Percentiles rank a stretch among this genome's conserved stretches.
These are phyloP conservation scores for Pachypanchax playfairii DNA, from an alignment of 2,113 vertebrate species.

Conservation along the genomic window DNA sequence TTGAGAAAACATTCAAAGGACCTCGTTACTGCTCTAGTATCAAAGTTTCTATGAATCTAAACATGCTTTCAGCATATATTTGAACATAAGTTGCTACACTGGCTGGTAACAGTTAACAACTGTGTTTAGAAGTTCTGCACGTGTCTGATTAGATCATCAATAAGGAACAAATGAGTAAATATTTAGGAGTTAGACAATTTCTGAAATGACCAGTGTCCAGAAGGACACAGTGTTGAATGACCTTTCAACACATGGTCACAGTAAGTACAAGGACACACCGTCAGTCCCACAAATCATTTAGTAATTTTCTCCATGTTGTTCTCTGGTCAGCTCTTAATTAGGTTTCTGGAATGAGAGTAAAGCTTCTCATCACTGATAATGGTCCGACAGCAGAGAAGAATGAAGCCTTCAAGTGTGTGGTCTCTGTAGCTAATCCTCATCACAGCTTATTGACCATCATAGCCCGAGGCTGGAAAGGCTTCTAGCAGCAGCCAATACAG, in stretches of 20 bases:
- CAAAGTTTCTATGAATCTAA: too few species aligned
- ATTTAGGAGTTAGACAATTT: not conserved
- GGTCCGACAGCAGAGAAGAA: constrained; percentile 41
- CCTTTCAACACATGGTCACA: not conserved
- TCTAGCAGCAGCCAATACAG: constrained; percentile 50
- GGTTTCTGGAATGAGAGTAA: constrained; percentile 20
- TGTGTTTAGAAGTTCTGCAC: not conserved
- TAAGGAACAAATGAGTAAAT: too few species aligned
- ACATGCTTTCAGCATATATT: too few species aligned
- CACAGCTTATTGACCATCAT: constrained; percentile 68
- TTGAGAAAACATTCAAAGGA: too few species aligned
- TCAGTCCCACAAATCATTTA: not conserved
- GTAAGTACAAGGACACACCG: not conserved
- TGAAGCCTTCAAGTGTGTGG: constrained; percentile 63
- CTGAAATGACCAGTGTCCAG: not conserved
- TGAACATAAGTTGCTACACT: not conserved
- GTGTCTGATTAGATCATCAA: not conserved
- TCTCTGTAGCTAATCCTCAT: constrained; percentile 68
- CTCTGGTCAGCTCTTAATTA: constrained; percentile 8
- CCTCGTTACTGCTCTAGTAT: too few species aligned
- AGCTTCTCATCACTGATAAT: constrained; percentile 11
- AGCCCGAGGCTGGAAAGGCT: constrained; percentile 56
- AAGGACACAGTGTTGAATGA: not conserved
- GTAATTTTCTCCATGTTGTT: constrained; percentile 2
- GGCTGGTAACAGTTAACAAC: not conserved